A percentile compares a stretch with the other conserved stretches of the same genome.
These are phyloP conservation scores for Leptopilina drosophilae DNA, from an alignment of 2,888 invertebrate genomes.

Conservation along the genomic window DNA sequence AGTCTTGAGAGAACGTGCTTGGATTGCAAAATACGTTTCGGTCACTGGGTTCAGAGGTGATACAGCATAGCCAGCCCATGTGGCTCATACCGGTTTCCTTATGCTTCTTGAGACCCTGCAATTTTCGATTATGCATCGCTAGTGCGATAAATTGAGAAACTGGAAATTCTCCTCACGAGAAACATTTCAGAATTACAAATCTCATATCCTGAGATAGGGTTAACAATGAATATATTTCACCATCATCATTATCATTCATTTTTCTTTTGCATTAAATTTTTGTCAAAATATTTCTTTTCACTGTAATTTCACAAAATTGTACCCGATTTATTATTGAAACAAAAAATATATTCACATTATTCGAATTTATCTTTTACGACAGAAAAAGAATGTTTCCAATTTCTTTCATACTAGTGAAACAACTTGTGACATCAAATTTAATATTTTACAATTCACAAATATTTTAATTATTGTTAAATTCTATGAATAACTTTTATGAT, in stretches of 20 bases:
- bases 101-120: conserved; percentile 27
- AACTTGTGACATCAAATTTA: too few relatives aligned
- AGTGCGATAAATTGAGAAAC: conserved; percentile 12
- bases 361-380: too few relatives aligned
- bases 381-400: too few relatives aligned
- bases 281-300: too few relatives aligned
- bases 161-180: conserved; percentile 36
- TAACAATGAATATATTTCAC: not conserved
- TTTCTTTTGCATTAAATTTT: too few relatives aligned
- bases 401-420: too few relatives aligned
- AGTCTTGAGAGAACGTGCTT: conserved; percentile 19
- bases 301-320: too few relatives aligned
- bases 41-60: conserved; percentile 39
- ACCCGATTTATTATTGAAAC: too few relatives aligned
- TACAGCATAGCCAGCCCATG: conserved; percentile 36
- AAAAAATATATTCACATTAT: too few relatives aligned
- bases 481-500: too few relatives aligned
- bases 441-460: too few relatives aligned
- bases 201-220: not conserved
- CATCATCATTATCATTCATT: not conserved
- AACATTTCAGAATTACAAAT: conserved; percentile 28
- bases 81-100: not conserved
- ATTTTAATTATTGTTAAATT: too few relatives aligned
- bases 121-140: conserved; percentile 37
- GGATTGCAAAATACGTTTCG: conserved; percentile 36